Percentiles rank a stretch among this genome's conserved stretches.
These are phyloP conservation scores for Cephonodes hylas DNA, from an alignment of 2,888 invertebrate species.

Conservation along the genomic window DNA sequence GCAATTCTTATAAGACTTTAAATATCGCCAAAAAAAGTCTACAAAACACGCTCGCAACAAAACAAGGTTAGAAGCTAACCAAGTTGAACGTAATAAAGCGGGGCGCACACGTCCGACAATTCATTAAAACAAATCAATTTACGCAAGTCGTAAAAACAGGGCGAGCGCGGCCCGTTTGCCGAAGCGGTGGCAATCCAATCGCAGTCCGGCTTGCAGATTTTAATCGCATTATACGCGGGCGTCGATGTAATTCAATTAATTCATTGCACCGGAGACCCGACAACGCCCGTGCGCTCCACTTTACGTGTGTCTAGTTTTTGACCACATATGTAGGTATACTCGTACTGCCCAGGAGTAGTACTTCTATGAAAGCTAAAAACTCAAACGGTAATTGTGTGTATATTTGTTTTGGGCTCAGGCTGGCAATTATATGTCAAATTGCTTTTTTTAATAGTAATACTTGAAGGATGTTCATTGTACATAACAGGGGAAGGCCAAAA, in stretches of 20 bases:
- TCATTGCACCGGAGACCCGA: conserved; percentile 38
- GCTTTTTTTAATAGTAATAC: no score
- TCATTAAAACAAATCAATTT: conserved; percentile 37
- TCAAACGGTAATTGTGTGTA: no score
- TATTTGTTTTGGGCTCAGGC: no score
- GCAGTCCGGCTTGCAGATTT: conserved; percentile 47
- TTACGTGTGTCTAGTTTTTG: conserved; percentile 6
- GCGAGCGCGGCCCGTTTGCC: conserved; percentile 18
- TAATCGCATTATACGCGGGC: conserved; percentile 59
- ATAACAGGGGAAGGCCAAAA: no score
- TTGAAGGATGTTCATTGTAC: no score
- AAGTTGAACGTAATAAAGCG: conserved; percentile 21
- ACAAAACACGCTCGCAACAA: conserved; percentile 10
- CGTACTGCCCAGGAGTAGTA: no score
- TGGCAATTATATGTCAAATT: no score
- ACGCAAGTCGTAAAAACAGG: conserved; percentile 36
- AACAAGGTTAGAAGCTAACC: conserved; percentile 1
- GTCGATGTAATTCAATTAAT: conserved; percentile 66
- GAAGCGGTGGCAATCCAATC: conserved; percentile 36
- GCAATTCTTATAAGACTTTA: no score
- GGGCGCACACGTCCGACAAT: conserved; percentile 29
- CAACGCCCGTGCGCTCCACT: neutral
- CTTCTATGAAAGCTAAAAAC: no score
- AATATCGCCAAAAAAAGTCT: conserved; percentile 12
- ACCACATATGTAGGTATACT: neutral